Evolutionary conservation across 2,888 invertebrate species (phyloP), one percentile per base, ranked within the genome.

Genomic region (Macrophya alboannulata): DNA sequence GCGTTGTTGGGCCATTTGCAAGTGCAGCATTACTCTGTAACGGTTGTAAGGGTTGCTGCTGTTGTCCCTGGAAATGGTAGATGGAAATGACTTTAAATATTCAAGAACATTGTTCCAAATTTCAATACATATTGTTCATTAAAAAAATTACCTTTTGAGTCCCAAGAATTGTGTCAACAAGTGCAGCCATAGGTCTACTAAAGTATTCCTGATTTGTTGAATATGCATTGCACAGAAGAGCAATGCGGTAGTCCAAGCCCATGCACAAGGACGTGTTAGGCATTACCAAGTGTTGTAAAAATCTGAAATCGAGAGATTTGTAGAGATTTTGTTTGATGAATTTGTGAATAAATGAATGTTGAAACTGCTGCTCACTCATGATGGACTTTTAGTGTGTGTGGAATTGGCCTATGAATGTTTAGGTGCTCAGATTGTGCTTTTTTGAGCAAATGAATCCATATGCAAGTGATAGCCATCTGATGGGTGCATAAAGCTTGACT

Each of bases 391-490:
- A 98, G 94, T 71, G 97, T 97, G 88, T 96, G 96, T 0, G 98
- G 98, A 92, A 98, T 96, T 0, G 97, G 96, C 79, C 96, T 94
- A 86, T 96, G 96, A 91, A 98, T 96, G 88, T 96, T 97, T 87
- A 96, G 95, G 90, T 97, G 97, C 92, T 98, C 98, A 2, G 96
- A 95, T 92, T 98, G 97, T 0, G 99, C 99, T 94, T 99, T 99
- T 92, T 98, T 98, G 89, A 98, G 95, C 86, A 99, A 95, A 94
- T 99, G 99, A 93, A 99, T 98, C 99, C 99, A 99, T 92, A 99
- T 99, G 91, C 98, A 99, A 15, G 98, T 98, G 87, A 98, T 97
- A 0, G 99, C 98, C 97, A 99, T 97, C 93, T 97, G 97, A 92
- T 97, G 97, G 9, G 98, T 98, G 90, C 97, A 98, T 86, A 97